Conservation (phyloP, 1,140 invertebrate genomes). For the Drosophila azteca region DNA sequence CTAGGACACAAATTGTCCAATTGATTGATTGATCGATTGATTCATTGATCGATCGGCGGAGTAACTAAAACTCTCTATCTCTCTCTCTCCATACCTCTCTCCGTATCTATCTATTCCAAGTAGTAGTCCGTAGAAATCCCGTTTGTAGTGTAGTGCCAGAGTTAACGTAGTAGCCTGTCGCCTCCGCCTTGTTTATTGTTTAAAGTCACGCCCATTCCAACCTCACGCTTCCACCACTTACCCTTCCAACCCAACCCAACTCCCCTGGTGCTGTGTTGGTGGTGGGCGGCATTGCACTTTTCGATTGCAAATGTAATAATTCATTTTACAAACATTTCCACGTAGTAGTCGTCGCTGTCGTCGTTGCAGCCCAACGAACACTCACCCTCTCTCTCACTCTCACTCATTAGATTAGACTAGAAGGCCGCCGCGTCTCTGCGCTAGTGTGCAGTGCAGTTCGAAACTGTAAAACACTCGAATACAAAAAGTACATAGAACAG, state of each 20-base stretch:
- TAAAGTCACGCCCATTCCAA: constrained; percentile 13
- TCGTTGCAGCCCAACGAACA: constrained; percentile 20
- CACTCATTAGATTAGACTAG: constrained; percentile 22
- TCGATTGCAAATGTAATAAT: constrained; percentile 3
- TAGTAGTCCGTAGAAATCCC: constrained; percentile 9
- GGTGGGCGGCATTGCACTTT: constrained; percentile 7
- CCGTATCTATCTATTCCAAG: neutral
- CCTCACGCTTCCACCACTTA: neutral
- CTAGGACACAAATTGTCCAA: constrained; percentile 22
- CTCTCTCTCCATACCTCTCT: no score
- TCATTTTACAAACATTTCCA: constrained; percentile 30
- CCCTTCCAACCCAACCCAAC: no score
- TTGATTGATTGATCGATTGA: constrained; percentile 5
- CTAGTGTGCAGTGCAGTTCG: neutral
- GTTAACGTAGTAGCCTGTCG: constrained; percentile 4
- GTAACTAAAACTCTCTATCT: constrained; percentile 3
- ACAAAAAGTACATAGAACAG: no score
- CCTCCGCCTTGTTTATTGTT: constrained; percentile 40
- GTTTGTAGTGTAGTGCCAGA: constrained; percentile 21
- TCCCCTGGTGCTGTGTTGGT: no score
- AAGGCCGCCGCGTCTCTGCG: no score
- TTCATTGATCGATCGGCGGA: constrained; percentile 8
- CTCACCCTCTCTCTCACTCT: constrained; percentile 11
- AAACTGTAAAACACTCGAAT: constrained; percentile 6
- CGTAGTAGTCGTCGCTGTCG: neutral